Evolutionary conservation across 2,113 vertebrate genomes (phyloP).

Genomic region (Rhipidura dahli): DNA sequence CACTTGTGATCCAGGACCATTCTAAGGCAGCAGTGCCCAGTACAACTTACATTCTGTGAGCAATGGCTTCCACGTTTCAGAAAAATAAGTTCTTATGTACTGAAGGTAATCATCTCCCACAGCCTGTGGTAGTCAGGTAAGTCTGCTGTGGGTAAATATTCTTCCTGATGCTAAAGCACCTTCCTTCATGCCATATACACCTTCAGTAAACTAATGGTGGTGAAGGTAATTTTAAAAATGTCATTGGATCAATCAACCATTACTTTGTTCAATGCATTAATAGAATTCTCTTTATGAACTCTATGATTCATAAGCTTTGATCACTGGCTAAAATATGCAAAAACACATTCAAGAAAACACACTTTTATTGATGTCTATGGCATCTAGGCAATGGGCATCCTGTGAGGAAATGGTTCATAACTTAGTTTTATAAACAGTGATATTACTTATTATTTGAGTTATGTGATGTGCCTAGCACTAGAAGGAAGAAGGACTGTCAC

Average conservation of each 20-base stretch:
- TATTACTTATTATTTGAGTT: background rate
- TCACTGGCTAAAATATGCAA: background rate
- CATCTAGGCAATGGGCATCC: background rate
- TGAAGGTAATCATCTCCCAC: background rate
- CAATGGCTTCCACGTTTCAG: background rate
- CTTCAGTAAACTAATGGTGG: background rate
- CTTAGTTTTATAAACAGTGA: background rate
- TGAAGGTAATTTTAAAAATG: background rate
- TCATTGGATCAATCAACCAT: background rate
- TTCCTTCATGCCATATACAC: background rate
- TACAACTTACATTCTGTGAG: background rate
- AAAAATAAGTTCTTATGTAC: background rate
- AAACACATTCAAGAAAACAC: background rate
- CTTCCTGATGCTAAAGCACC: background rate
- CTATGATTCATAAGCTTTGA: background rate
- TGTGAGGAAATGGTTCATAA: background rate
- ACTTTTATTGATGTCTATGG: background rate
- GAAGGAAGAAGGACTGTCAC: background rate
- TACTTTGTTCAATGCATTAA: background rate
- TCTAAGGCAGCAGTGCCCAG: background rate
- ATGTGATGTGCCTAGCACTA: background rate
- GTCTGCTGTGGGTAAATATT: background rate
- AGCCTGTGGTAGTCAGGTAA: background rate
- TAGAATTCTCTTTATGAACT: background rate
- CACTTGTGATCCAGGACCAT: background rate